Evolutionary conservation across 1,140 invertebrate genomes (phyloP), one percentile per base, ranked within the genome.

Genomic region (Musca domestica): DNA sequence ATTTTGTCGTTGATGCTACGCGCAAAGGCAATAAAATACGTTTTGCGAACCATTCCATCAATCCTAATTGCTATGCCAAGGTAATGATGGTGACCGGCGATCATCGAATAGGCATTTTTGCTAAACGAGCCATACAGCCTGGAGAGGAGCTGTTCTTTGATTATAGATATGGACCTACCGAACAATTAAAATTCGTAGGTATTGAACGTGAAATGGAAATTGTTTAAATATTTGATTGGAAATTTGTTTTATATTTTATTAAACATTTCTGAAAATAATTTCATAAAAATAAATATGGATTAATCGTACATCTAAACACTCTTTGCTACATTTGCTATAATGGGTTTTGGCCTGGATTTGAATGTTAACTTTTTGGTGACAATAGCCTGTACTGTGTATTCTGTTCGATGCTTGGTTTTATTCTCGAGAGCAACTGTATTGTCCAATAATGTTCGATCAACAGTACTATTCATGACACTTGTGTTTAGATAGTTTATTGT

Each of bases 71-170:
- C 84, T 98, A 97, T 83, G 97, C 98, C 23, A 99, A 98, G 88
- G 96, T 97, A 2, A 97, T 99, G 93, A 98, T 98, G 92, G 98
- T 99, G 0, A 99, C 99, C 83, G 98, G 98, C 0, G 98, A 99
- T 84, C 98, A 99, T 82, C 88, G 98, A 74, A 99, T 99, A 82
- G 98, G 97, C 14, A 99, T 99, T 77, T 99, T 99, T 87, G 98
- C 98, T 48, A 98, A 98, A 82, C 86, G 96, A 70, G 89, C 92
- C 25, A 98, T 99, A 74, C 93, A 97, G 81, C 92, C 95, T 2
- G 96, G 96, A 0, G 98, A 99, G 83, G 98, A 99, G 82, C 84
- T 96, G 41, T 97, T 96, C 85, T 96, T 96, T 75, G 95, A 96
- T 83, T 96, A 96, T 81, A 93, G 92, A 90, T 99, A 98, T 85